Evolutionary conservation across 2,888 invertebrate species (phyloP), one percentile per base, ranked within the genome.

Genomic region (Mallateleia sp.): DNA sequence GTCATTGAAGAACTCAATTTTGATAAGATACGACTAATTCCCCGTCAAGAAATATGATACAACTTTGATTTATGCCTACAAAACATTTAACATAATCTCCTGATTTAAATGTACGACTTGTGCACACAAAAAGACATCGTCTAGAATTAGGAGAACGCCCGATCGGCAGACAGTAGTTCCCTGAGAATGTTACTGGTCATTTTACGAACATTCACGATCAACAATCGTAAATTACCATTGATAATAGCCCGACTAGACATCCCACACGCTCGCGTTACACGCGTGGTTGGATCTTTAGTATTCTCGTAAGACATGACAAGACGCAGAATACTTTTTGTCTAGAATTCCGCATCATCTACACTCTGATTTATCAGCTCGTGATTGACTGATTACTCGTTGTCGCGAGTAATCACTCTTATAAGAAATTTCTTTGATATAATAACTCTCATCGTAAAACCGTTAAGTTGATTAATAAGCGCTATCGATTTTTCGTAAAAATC

Each of bases 161-260:
- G 84, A 85, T 89, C 83, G 80, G 79, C 74, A 81, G 83, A 77
- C 78, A 69, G 72, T 80, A 69, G 75, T 54, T 38, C 64, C 83
- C 38, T 45, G 25, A 14, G 71, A 69, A 22, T 64, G 75, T 81
- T 66, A 52, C 45, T 83, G 77, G 83, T 85, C 79, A 88, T 87
- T 82, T 71, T 67, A 25, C 62, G 82, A 87, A 75, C 50, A 64
- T 67, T 47, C 42, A 50, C 62, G 47, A 78, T 71, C 60, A 62
- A 42, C 45, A 54, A 66, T 71, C 83, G 80, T 85, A 87, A 89
- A 88, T 88, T 87, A 85, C 81, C 75, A 50, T 60, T 74, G 72
- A 80, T 88, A 88, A 88, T 87, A 74, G 88, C 64, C 54, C 28
- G 86, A 25, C 54, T 74, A 20, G 47, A 60, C 66, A 8, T 47